These are phyloP conservation scores for Mohoua ochrocephala DNA, from an alignment of 2,113 vertebrate species.

Conservation along the genomic window DNA sequence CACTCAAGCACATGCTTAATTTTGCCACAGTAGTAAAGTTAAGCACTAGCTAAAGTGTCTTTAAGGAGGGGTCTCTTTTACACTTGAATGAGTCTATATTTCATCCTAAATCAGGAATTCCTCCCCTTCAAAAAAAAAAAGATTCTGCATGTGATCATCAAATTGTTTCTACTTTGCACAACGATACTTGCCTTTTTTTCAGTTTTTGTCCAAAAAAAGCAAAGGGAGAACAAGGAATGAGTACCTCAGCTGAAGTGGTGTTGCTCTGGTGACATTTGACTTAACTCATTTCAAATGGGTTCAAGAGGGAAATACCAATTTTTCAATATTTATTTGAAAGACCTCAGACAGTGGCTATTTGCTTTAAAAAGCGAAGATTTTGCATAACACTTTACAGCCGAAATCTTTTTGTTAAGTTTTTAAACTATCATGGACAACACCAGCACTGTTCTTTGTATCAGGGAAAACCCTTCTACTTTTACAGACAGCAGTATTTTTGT, in stretches of 20 bases:
- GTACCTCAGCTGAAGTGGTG: neutral
- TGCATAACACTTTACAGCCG: neutral
- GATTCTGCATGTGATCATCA: neutral
- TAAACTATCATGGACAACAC: neutral
- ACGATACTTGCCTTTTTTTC: neutral
- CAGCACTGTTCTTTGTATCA: neutral
- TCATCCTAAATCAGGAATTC: constrained; percentile 42
- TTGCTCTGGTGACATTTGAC: neutral
- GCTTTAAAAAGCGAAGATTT: neutral
- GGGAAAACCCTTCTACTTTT: neutral
- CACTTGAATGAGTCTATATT: constrained; percentile 22
- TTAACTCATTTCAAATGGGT: neutral
- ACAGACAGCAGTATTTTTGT: neutral
- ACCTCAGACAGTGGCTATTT: neutral
- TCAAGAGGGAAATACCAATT: neutral
- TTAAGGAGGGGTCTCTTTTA: constrained; percentile 34
- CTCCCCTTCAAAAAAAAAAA: neutral
- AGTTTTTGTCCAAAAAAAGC: neutral
- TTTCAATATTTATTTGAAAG: neutral
- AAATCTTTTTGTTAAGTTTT: neutral
- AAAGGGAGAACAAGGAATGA: neutral
- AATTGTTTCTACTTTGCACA: neutral
- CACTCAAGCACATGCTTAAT: constrained; percentile 60
- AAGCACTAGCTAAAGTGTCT: constrained; percentile 45
- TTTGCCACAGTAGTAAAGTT: constrained; percentile 61